These are phyloP conservation scores for Pseudochaenichthys georgianus DNA, from an alignment of 2,797 vertebrate species.

Conservation along the genomic window DNA sequence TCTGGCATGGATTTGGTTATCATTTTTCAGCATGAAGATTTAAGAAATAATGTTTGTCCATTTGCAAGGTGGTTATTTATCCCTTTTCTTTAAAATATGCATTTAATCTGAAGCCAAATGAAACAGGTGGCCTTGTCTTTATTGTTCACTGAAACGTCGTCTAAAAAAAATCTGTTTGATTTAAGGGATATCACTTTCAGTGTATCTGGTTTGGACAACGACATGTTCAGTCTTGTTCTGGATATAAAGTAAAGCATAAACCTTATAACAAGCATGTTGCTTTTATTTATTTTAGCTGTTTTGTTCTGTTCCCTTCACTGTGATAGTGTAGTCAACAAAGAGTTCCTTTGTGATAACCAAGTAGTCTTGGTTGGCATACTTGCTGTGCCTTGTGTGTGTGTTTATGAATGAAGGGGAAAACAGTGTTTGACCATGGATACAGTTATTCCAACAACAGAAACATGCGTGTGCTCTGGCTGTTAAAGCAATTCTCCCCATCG, in stretches of 20 bases:
- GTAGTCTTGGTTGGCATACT: background rate
- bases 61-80: slow-evolving; percentile 21
- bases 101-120: slow-evolving; percentile 39
- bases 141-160: slow-evolving; percentile 10
- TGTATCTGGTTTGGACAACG: slow-evolving; percentile 2
- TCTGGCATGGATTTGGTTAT: slow-evolving; percentile 31
- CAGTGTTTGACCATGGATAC: slow-evolving; percentile 6
- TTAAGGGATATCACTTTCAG: slow-evolving; percentile 3
- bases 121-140: slow-evolving; percentile 46
- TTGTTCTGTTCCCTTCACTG: background rate
- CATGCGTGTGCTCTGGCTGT: background rate
- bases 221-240: background rate
- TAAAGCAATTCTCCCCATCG: slow-evolving; percentile 20
- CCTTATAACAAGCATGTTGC: background rate
- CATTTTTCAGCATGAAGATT: slow-evolving; percentile 2
- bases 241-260: background rate
- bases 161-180: slow-evolving; percentile 15
- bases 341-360: background rate
- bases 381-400: background rate
- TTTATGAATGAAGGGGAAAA: slow-evolving; percentile 10
- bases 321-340: too few species aligned
- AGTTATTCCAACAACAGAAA: slow-evolving; percentile 40
- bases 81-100: slow-evolving; percentile 2
- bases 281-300: background rate
- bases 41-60: background rate